Base-by-base conservation (phyloP, 2,888 invertebrate genomes). In the Phanerotoma sp. region DNA sequence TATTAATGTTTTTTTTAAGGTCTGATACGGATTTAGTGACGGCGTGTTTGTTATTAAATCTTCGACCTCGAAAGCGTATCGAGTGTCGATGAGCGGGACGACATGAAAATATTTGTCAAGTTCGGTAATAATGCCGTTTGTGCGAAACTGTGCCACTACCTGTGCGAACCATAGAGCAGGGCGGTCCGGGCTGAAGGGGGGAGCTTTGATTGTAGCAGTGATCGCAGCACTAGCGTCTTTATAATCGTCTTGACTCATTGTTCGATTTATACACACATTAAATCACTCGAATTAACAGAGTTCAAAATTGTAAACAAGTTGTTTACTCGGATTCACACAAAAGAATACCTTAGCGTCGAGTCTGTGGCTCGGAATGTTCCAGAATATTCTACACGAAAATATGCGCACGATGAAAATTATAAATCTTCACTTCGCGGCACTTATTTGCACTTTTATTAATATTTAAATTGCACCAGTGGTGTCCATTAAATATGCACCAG, bases 101-200 rank as follows among this genome's bases (percentile, higher is more conserved):
- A 66, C 64, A 32, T 63, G 57, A 0, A 50, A 28, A 32, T 64
- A 69, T 35, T 66, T 72, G 0, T 63, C 61, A 0, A 15, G 7
- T 20, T 70, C 69, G 1, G 46, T 20, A 1, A 44, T 59, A 4
- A 71, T 64, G 3, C 60, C 54, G 1, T 62, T 48, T 3, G 62
- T 46, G 0, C 35, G 45, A 50, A 72, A 72, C 37, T 66, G 66
- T 0, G 63, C 60, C 28, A 71, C 68, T 3, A 68, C 37, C 22
- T 67, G 62, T 0, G 67, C 63, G 28, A 72, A 68, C 69, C 68
- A 73, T 33, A 71, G 42, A 13, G 64, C 66, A 0, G 68, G 65
- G 4, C 63, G 62, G 1, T 61, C 57, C 1, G 63, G 52, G 57
- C 65, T 63, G 40, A 69, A 69, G 1, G 64, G 66, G 3, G 69